Evolutionary conservation across 1,140 invertebrate genomes (phyloP), one percentile per base, ranked within the genome.

Genomic region (Triops cancriformis): DNA sequence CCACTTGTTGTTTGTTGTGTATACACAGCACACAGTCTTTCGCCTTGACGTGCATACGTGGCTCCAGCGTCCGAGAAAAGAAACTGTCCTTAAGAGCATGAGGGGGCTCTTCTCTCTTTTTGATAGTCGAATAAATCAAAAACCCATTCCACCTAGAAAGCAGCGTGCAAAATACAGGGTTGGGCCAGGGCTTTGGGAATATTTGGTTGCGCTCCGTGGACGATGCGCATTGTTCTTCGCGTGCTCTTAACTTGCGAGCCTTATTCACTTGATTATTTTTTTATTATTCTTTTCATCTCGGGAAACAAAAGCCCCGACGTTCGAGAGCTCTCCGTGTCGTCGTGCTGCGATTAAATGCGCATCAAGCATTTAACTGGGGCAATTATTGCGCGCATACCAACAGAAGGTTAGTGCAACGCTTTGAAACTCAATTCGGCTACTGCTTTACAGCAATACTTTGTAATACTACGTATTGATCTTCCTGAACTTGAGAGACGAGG

Each of bases 161-260:
- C 51, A 64, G 51, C 51, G 51, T 64, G 51, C 51, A 64, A 64
- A 64, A 64, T 64, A 64, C 51, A 64, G 51, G 51, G 51, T 64
- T 64, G 51, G 51, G 51, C 51, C 18, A 64, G 6, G n/a, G 51
- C 51, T 64, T 64, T 23, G 51, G n/a, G 51, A 64, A 64, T 64
- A 64, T 64, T 64, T 64, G 51, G 51, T 64, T 64, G 10, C 51
- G 51, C 23, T 64, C 51, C 51, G 51, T 64, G 51, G 51, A 64
- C 14, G 51, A 64, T 64, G 51, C 51, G 51, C 51, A 64, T 64
- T 64, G 51, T 64, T 64, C 51, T 64, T 9, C 51, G 51, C 51
- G 51, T 64, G 51, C 51, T 64, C 51, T 64, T 23, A 64, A 64
- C 51, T 64, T 64, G 51, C 51, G 10, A 37, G 5, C 51, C 51